Percentiles rank a stretch among this genome's conserved stretches.
Conservation (phyloP, 2,888 invertebrate species). For the Portevinia maculata region DNA sequence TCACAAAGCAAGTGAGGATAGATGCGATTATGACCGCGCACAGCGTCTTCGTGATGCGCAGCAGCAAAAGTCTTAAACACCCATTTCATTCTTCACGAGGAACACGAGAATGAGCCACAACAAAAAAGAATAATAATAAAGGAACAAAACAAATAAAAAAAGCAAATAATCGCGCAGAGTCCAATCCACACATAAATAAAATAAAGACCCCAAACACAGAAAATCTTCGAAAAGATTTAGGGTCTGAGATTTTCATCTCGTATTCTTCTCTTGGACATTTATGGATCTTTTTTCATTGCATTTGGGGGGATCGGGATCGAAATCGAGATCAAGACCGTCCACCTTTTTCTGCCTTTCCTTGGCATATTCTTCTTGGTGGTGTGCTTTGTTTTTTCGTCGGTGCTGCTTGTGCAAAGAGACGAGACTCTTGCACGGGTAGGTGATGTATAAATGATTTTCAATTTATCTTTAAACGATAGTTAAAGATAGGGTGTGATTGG, state of each 20-base stretch:
- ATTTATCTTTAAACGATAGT: slow-evolving; percentile 37
- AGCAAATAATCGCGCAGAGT: slow-evolving; percentile 64
- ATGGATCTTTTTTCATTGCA: slow-evolving; percentile 71
- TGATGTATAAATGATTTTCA: slow-evolving; percentile 53
- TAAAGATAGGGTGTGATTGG: slow-evolving; percentile 1
- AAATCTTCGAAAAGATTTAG: slow-evolving; percentile 66
- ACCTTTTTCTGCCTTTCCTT: slow-evolving; percentile 1
- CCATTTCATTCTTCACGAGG: slow-evolving; percentile 37
- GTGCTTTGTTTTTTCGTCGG: slow-evolving; percentile 1
- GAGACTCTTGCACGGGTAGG: slow-evolving; percentile 1
- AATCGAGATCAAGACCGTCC: slow-evolving; percentile 17
- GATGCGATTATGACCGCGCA: slow-evolving; percentile 14
- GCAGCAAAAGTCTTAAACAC: slow-evolving; percentile 50
- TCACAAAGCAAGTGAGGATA: slow-evolving; percentile 56
- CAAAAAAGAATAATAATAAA: slow-evolving; percentile 8
- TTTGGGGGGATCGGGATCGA: slow-evolving; percentile 19
- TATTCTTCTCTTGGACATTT: slow-evolving; percentile 69
- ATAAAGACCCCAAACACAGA: slow-evolving; percentile 72
- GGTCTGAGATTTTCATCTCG: slow-evolving; percentile 71
- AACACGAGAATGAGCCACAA: slow-evolving; percentile 26
- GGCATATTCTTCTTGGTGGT: slow-evolving; percentile 24
- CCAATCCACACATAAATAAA: slow-evolving; percentile 73
- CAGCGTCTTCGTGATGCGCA: slow-evolving; percentile 29
- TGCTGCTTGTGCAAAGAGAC: neutral
- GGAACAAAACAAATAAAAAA: slow-evolving; percentile 45